phyloP scores from a whole-genome alignment of 1,140 invertebrate species.

The Ericerus pela region DNA sequence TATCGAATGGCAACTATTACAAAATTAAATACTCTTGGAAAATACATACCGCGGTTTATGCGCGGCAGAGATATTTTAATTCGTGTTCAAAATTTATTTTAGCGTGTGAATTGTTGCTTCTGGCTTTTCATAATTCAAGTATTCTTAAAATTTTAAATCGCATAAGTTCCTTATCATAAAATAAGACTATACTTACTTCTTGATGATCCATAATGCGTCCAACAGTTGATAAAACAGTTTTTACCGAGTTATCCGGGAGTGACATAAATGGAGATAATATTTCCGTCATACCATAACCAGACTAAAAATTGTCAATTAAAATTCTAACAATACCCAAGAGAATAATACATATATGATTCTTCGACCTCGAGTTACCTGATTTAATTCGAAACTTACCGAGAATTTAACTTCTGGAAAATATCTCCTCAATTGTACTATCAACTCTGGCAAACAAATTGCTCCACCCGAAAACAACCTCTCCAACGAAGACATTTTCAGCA shows the following conservation, averaged over 20 bases:
- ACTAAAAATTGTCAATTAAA: slow-evolving; percentile 38
- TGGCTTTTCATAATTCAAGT: too few species aligned
- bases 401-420: slow-evolving; percentile 20
- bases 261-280: slow-evolving; percentile 51
- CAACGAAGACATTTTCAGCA: neutral
- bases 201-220: slow-evolving; percentile 61
- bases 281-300: slow-evolving; percentile 80
- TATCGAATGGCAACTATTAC: too few species aligned
- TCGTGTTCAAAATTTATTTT: too few species aligned
- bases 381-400: neutral
- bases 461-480: slow-evolving; percentile 55
- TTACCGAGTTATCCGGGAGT: slow-evolving; percentile 42
- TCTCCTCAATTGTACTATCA: slow-evolving; percentile 46
- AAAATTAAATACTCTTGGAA: too few species aligned
- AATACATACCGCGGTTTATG: too few species aligned
- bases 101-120: too few species aligned
- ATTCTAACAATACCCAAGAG: neutral
- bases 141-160: neutral
- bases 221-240: slow-evolving; percentile 53
- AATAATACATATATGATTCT: neutral
- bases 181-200: too few species aligned
- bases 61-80: too few species aligned
- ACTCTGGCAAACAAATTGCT: slow-evolving; percentile 52
- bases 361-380: neutral
- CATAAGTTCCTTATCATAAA: neutral